Base-by-base conservation (phyloP, 2,888 invertebrate species). In the Cistogaster globosa region DNA sequence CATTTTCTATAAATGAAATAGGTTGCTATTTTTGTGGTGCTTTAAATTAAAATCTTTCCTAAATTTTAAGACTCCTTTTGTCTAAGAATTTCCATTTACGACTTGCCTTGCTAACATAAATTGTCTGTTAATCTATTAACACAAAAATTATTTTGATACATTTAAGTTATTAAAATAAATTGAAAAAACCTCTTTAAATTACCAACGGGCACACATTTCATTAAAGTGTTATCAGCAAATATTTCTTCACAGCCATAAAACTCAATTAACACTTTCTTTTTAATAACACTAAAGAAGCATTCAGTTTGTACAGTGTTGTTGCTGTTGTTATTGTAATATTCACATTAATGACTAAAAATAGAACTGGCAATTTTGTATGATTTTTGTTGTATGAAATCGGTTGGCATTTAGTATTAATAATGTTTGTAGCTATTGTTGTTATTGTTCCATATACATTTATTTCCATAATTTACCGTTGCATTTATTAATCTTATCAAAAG, bases 221-320 rank as follows among this genome's bases (percentile, higher is more conserved):
- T 67, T 26, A 76, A 68, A 26, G 38, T 48, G 6, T 67, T 20
- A 58, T 58, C n/a, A 26, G 68, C 38, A 45, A 36, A n/a, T n/a
- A 16, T 45, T 18, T 48, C 7, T 51, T 58, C 1, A 67, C 32
- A 20, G 16, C 72, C 51, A 81, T 80, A 81, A 77, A 77, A 84
- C 51, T 84, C 84, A 74, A 77, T 84, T 80, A 84, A 77, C 77
- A 84, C 76, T 63, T 77, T 74, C 26, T 80, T 63, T 68, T 84
- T 77, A 84, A 80, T 76, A 84, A 16, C 65, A 60, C 60, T 48
- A 36, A 65, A 67, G 45, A 72, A 20, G 53, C 71, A 60, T 45
- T 51, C 32, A 32, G 14, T 62, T 78, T 79, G 75, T 72, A 62
- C 16, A 63, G 26, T 11, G 57, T 20, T 48, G 38, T 12, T n/a